Evolutionary conservation across 2,797 vertebrate species (phyloP), one percentile per base, ranked within the genome.

Genomic region (Acropternis orthonyx): DNA sequence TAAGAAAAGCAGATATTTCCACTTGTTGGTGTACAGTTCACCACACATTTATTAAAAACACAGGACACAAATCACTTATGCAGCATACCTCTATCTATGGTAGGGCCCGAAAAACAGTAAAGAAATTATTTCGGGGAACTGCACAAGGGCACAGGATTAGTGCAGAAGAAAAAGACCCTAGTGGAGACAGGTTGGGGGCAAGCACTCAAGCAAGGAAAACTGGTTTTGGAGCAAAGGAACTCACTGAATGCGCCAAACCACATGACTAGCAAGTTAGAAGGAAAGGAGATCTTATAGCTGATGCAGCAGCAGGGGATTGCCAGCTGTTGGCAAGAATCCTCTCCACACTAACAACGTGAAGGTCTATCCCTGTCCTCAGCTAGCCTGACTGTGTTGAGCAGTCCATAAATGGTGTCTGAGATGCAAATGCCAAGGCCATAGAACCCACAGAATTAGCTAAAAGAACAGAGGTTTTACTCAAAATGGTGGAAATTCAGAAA

Each of bases 401-500:
- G 37, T 18, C 48, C 9, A 0, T 17, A 72, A 68, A 51, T 62
- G 43, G 28, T 15, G 14, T 12, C 39, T 12, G 18, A 66, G 10
- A 61, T 20, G n/a, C 22, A 83, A 76, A 87, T 79, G 21, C 30
- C 44, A 84, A 58, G 20, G 51, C 46, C 17, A 67, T 0, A 36
- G 44, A n/a, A 9, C 0, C 1, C 52, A 67, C 34, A 26, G 34
- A 84, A 51, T n/a, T n/a, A 46, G 18, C 21, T 26, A 52, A 49
- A 93, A 91, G 46, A 41, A 34, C 41, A 71, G 76, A 85, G 80
- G 39, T 93, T 74, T 89, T 79, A 65, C 59, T 48, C 26, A 69
- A 86, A 87, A 41, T 6, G 37, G 59, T 93, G 76, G 94, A 86
- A 79, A 91, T 46, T 89, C 43, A 81, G 59, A 16, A 95, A 77